Evolutionary conservation across 2,888 invertebrate species (phyloP).

Genomic region (Xanthorhoe designata): DNA sequence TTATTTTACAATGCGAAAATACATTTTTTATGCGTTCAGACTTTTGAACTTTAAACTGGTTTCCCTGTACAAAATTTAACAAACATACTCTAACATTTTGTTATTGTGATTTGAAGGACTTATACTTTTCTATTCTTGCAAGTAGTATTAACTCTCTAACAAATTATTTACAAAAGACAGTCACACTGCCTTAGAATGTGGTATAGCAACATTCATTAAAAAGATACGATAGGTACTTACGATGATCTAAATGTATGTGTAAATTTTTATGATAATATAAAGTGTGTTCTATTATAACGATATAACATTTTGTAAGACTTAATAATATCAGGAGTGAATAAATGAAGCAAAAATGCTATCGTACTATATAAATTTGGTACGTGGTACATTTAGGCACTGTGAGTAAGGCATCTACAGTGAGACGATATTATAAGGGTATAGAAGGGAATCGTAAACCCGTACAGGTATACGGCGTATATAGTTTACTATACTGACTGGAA

Average conservation of each 20-base stretch:
- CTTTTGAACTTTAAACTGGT: constrained; percentile 81
- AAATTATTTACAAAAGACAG: constrained; percentile 48
- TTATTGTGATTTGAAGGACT: constrained; percentile 83
- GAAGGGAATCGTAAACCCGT: constrained; percentile 35
- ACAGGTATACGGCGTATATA: background rate
- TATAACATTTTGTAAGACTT: constrained; percentile 68
- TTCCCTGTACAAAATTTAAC: constrained; percentile 84
- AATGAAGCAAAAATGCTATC: constrained; percentile 73
- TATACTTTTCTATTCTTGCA: constrained; percentile 39
- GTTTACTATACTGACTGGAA: background rate
- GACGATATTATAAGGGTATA: constrained; percentile 79
- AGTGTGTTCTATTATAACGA: constrained; percentile 56
- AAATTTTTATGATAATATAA: constrained; percentile 44
- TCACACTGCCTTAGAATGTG: constrained; percentile 51
- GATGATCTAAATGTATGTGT: constrained; percentile 41
- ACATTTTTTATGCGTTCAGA: constrained; percentile 79
- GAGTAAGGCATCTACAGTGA: constrained; percentile 94
- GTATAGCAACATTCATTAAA: constrained; percentile 49
- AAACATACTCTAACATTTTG: constrained; percentile 79
- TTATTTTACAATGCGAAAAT: constrained; percentile 83
- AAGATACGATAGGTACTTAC: constrained; percentile 41
- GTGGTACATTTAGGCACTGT: constrained; percentile 90
- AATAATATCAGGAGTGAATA: constrained; percentile 75
- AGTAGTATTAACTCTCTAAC: constrained; percentile 50
- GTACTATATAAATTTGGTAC: constrained; percentile 81